Base-by-base conservation (phyloP, 2,888 invertebrate genomes). In the Meta bourneti region DNA sequence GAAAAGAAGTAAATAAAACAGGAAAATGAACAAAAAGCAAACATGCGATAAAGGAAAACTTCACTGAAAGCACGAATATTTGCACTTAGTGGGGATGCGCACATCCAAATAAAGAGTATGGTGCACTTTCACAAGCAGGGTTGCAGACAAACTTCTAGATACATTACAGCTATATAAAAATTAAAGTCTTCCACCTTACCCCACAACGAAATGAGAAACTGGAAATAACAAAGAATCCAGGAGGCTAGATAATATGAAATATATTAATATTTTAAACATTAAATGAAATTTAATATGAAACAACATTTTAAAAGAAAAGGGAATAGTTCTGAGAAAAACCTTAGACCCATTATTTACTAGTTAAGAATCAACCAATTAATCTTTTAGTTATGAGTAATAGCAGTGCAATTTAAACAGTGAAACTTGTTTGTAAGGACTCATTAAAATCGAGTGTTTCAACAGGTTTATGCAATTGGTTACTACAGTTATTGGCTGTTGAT, bases 121-220 rank as follows among this genome's bases (percentile, higher is more conserved):
- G 61, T 84, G 84, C 84, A 84, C 11, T 48, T 49, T 77, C 19
- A 70, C 48, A 75, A 78, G 20, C 69, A 20, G 85, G 9, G 20
- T 61, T 11, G 52, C 79, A 87, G 71, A 34, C 72, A 81, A 74
- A 54, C 74, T 69, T 19, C 52, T n/a, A 34, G 54, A 20, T 54
- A n/a, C 16, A 61, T 0, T 75, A 54, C 20, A 75, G 19, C 49
- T 48, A 88, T 81, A 75, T 75, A 20, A 72, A 74, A 82, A 75
- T 49, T 48, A 72, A 72, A 79, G 72, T 80, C 84, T 81, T 84
- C 77, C 89, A 92, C 89, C 92, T 92, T 88, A 88, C 92, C 92
- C 92, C 88, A 89, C 88, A 92, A 61, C 34, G 79, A 89, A 89
- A 85, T 89, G 89, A 85, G 80, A 88, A 92, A 89, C 92, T 92